Evolutionary conservation across 2,797 vertebrate species (phyloP).

Genomic region (Molossus alvarezi): DNA sequence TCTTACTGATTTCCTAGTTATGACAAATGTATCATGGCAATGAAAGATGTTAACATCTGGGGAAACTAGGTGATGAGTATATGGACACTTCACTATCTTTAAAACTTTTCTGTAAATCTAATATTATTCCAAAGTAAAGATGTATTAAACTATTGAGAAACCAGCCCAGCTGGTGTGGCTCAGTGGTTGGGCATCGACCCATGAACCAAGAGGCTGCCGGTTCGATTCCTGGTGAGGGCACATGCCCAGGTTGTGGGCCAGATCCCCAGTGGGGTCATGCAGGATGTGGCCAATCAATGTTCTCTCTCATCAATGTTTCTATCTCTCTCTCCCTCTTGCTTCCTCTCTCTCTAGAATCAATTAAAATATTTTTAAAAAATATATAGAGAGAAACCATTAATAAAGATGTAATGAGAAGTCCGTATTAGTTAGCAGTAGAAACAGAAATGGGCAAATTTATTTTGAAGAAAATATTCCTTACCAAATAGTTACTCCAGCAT

Average conservation of each 20-base stretch:
- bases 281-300: no score
- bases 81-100: neutral
- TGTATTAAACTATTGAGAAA: neutral
- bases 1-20: neutral
- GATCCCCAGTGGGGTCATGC: no score
- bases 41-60: neutral
- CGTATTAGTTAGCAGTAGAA: neutral
- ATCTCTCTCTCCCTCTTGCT: no score
- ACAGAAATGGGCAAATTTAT: neutral
- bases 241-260: no score
- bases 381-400: neutral
- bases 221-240: no score
- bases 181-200: no score
- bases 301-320: no score
- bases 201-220: no score
- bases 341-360: no score
- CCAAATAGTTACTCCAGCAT: neutral
- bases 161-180: neutral
- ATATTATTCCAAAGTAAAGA: neutral
- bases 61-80: neutral
- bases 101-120: neutral
- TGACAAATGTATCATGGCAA: neutral
- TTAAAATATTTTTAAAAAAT: no score
- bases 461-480: conserved; percentile 20
- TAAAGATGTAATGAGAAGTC: neutral